Percentiles rank a stretch among this genome's conserved stretches.
Conservation (phyloP, 1,140 invertebrate genomes). For the Belonocnema kinseyi region DNA sequence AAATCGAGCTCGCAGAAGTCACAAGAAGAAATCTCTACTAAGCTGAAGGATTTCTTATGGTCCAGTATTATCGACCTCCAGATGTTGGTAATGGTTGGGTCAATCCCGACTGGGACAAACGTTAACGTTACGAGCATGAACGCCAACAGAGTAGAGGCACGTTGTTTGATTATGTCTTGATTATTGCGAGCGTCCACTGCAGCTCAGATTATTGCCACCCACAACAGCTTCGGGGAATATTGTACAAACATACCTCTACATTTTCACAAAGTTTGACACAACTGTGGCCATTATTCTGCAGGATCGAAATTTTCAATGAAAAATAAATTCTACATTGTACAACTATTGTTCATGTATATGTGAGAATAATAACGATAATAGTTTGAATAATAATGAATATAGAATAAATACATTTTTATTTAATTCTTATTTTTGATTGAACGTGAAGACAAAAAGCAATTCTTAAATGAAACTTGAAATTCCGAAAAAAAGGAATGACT, state of each 20-base stretch:
- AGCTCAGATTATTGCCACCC: conserved; percentile 15
- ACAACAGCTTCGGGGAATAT: neutral
- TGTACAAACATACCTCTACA: neutral
- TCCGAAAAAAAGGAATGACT: too few species aligned
- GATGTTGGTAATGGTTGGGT: conserved; percentile 13
- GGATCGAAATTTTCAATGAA: too few species aligned
- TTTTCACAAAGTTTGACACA: too few species aligned
- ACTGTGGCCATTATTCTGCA: too few species aligned
- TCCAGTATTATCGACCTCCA: conserved; percentile 17
- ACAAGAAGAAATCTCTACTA: neutral
- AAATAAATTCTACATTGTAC: too few species aligned
- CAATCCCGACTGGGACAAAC: neutral
- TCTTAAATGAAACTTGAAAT: too few species aligned
- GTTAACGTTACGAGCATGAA: conserved; percentile 25
- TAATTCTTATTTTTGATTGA: too few species aligned
- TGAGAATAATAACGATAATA: too few species aligned
- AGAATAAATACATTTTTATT: too few species aligned
- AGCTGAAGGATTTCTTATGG: conserved; percentile 8
- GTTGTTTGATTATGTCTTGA: conserved; percentile 31
- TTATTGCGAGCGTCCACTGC: neutral
- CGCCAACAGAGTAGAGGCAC: neutral
- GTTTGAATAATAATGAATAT: too few species aligned
- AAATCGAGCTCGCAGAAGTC: neutral
- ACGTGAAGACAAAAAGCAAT: too few species aligned
- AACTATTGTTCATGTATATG: too few species aligned